A percentile compares a stretch with the other conserved stretches of the same genome.
Evolutionary conservation across 2,888 invertebrate genomes (phyloP).

Genomic region (Ophioninae sp.): DNA sequence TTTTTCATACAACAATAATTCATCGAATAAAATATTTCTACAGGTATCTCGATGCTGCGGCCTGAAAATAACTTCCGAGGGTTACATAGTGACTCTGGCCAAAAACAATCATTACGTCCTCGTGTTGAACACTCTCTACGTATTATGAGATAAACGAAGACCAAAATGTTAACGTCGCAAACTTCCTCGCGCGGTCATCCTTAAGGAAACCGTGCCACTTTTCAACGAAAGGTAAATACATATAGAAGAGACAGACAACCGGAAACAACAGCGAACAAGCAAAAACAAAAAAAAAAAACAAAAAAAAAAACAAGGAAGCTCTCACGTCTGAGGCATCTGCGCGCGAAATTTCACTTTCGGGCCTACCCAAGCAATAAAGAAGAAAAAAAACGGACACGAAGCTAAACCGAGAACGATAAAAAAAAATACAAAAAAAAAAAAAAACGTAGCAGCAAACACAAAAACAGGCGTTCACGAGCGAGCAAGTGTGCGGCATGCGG

Average conservation of each 20-base stretch:
- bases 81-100: constrained; percentile 97
- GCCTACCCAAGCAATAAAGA: constrained; percentile 78
- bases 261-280: constrained; percentile 16
- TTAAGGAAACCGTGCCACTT: constrained; percentile 71
- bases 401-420: constrained; percentile 33
- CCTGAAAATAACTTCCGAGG: constrained; percentile 97
- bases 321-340: constrained; percentile 64
- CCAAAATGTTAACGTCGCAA: constrained; percentile 69
- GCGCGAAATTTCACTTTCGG: constrained; percentile 73
- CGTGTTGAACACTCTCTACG: constrained; percentile 96
- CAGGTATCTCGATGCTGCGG: constrained; percentile 99
- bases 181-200: constrained; percentile 72
- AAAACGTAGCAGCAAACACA: constrained; percentile 59
- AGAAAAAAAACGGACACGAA: constrained; percentile 34
- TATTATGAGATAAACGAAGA: constrained; percentile 87
- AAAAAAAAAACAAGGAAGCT: constrained; percentile 49
- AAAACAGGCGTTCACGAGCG: constrained; percentile 60
- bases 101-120: constrained; percentile 99
- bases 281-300: constrained; percentile 12
- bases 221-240: constrained; percentile 74
- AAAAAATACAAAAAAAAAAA: constrained; percentile 57
- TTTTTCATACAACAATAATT: background rate
- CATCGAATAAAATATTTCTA: background rate
- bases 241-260: constrained; percentile 21
- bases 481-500: constrained; percentile 72